Conservation (phyloP, 1,140 invertebrate genomes). For the Cataglyphis hispanica region DNA sequence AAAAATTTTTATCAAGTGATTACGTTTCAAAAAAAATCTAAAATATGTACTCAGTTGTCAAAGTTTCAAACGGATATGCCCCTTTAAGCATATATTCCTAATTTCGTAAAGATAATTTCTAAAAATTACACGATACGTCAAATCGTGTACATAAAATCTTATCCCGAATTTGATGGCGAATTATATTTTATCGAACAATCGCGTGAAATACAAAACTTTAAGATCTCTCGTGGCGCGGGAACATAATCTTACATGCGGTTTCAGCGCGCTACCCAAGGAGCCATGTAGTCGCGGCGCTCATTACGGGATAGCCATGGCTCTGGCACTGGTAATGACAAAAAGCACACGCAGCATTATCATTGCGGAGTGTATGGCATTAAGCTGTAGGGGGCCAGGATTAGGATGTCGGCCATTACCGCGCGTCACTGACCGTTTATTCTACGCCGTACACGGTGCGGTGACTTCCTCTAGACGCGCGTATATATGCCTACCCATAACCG, state of each 20-base stretch:
- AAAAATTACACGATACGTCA: background rate
- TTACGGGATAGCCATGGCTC: constrained; percentile 77
- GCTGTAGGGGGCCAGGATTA: constrained; percentile 86
- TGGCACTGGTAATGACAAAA: constrained; percentile 84
- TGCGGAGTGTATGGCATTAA: constrained; percentile 83
- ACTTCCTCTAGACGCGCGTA: constrained; percentile 84
- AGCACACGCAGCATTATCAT: constrained; percentile 86
- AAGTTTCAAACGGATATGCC: too few species aligned
- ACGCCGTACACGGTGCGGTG: constrained; percentile 80
- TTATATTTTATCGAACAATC: background rate
- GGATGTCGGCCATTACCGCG: constrained; percentile 87
- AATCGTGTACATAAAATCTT: background rate
- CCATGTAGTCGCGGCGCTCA: constrained; percentile 70
- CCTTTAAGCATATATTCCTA: background rate
- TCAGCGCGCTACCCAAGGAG: constrained; percentile 59
- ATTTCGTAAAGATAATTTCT: background rate
- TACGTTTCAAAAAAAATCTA: too few species aligned
- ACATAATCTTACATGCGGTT: background rate
- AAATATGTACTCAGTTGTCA: too few species aligned
- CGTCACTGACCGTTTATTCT: constrained; percentile 87
- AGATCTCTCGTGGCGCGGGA: background rate
- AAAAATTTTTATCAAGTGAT: too few species aligned
- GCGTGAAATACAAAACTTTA: background rate
- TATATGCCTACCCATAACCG: constrained; percentile 78
- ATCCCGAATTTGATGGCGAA: background rate